Evolutionary conservation across 2,888 invertebrate genomes (phyloP).

Genomic region (Isotomurus palustris): DNA sequence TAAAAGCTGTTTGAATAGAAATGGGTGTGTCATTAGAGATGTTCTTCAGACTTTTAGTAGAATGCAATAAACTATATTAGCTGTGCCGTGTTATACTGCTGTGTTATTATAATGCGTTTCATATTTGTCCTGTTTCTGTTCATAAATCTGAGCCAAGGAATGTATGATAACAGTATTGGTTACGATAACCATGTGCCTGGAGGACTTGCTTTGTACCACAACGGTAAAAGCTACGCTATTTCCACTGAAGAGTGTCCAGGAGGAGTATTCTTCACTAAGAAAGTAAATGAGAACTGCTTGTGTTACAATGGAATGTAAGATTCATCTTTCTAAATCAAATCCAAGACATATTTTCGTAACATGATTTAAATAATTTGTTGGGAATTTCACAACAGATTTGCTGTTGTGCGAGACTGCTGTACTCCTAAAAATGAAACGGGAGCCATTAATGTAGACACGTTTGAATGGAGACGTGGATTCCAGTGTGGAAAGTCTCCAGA

Average conservation of each 20-base stretch:
- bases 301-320: slow-evolving; percentile 30
- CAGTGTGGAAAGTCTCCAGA: slow-evolving; percentile 19
- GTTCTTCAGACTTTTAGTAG: too few species aligned
- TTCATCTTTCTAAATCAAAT: background rate
- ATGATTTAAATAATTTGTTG: background rate
- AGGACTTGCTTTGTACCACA: slow-evolving; percentile 12
- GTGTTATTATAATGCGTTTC: too few species aligned
- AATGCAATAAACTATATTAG: too few species aligned
- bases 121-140: too few species aligned
- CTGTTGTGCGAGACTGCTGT: slow-evolving; percentile 24
- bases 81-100: too few species aligned
- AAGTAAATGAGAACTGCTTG: slow-evolving; percentile 24
- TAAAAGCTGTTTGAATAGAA: too few species aligned
- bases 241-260: slow-evolving; percentile 21
- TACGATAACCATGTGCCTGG: too few species aligned
- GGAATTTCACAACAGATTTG: slow-evolving; percentile 11
- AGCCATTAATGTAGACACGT: slow-evolving; percentile 5
- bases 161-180: too few species aligned
- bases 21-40: too few species aligned
- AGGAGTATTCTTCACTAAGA: slow-evolving; percentile 22
- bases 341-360: background rate
- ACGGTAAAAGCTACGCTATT: slow-evolving; percentile 16
- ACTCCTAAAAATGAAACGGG: background rate
- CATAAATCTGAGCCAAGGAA: too few species aligned
- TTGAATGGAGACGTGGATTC: slow-evolving; percentile 20